phyloP scores from a whole-genome alignment of 2,888 invertebrate species.

The Elmis aenea region DNA sequence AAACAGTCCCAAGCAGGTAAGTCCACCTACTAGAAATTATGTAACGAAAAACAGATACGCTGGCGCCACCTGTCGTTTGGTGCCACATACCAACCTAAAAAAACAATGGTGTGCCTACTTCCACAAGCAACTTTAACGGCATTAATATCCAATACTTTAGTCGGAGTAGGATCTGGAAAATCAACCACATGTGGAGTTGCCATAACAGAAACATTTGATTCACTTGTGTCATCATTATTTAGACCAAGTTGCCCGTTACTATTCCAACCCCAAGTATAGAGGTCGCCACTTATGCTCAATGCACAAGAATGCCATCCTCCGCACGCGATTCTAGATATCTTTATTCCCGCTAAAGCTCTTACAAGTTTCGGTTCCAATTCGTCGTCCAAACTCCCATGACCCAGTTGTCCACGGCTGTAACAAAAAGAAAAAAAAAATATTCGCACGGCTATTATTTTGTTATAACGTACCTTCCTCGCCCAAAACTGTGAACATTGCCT shows the following conservation, averaged over 20 bases:
- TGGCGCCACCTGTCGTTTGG: too few species aligned
- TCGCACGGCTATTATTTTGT: conserved; percentile 2
- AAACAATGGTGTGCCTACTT: conserved; percentile 66
- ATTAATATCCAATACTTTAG: conserved; percentile 35
- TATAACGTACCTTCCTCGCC: conserved; percentile 68
- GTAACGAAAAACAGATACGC: too few species aligned
- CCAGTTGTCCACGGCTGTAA: conserved; percentile 80
- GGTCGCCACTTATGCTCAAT: conserved; percentile 71
- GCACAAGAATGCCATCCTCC: conserved; percentile 87
- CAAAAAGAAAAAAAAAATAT: conserved; percentile 3
- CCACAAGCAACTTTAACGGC: conserved; percentile 64
- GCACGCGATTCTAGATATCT: conserved; percentile 64
- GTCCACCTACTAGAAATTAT: too few species aligned
- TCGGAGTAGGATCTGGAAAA: conserved; percentile 33
- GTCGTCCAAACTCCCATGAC: conserved; percentile 66
- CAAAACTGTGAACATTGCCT: conserved; percentile 77
- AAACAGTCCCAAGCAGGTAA: too few species aligned
- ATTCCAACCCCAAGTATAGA: conserved; percentile 92
- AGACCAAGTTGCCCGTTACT: conserved; percentile 80
- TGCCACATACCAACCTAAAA: conserved; percentile 49
- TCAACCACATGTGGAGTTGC: conserved; percentile 52
- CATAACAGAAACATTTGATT: conserved; percentile 44
- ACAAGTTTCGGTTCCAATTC: conserved; percentile 61
- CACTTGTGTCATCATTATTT: conserved; percentile 41
- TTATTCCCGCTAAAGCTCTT: conserved; percentile 71